phyloP scores from a whole-genome alignment of 2,113 vertebrate species.

The Cricetomys ansorgei region DNA sequence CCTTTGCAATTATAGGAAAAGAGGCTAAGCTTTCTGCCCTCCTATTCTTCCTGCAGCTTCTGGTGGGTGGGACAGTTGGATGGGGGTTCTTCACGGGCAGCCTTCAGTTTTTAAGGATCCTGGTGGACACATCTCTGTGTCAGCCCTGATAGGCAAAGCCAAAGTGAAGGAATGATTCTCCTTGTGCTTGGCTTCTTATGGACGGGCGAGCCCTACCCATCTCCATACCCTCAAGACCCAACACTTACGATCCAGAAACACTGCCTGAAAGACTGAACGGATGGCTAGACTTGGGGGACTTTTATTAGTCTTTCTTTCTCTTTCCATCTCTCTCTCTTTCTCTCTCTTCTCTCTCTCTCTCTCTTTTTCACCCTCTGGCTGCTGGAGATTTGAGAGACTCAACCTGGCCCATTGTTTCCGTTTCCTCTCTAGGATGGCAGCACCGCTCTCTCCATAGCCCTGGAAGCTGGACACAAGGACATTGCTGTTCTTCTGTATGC shows the following conservation, averaged over 20 bases:
- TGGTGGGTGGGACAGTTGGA: background rate
- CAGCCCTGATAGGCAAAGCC: background rate
- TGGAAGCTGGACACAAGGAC: slow-evolving; percentile 99
- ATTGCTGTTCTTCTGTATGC: slow-evolving; percentile 97
- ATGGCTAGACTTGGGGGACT: background rate
- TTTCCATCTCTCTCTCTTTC: too few relatives aligned
- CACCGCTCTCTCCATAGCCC: slow-evolving; percentile 96
- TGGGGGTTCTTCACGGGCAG: background rate
- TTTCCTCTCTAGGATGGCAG: slow-evolving; percentile 93
- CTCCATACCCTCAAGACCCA: background rate
- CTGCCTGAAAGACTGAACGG: background rate
- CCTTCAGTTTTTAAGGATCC: background rate
- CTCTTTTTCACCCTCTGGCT: background rate
- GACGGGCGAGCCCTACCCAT: background rate
- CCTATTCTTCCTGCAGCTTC: background rate
- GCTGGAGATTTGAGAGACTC: background rate
- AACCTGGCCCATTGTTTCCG: slow-evolving; percentile 11
- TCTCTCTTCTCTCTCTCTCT: too few relatives aligned
- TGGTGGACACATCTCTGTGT: background rate
- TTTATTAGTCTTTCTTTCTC: too few relatives aligned
- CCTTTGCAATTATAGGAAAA: background rate
- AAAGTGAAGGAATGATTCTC: background rate
- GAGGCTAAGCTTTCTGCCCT: background rate
- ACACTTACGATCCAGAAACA: background rate
- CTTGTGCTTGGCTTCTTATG: background rate